Evolutionary conservation across 2,888 invertebrate species (phyloP).

Genomic region (Limenitis camilla): DNA sequence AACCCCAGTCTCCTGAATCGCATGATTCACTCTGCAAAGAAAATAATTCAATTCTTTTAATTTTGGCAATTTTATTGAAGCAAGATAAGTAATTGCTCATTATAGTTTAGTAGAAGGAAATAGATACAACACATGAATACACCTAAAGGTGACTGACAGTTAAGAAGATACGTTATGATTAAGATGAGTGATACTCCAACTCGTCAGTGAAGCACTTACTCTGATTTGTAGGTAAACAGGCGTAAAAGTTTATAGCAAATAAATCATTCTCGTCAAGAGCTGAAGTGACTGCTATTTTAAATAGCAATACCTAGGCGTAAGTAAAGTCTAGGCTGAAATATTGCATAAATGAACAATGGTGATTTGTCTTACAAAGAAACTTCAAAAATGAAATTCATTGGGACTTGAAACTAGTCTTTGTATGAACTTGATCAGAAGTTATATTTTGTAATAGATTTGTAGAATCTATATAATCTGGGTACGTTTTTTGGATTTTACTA

Average conservation of each 20-base stretch:
- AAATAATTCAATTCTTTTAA: neutral
- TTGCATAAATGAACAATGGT: too few relatives aligned
- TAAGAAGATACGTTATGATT: slow-evolving; percentile 8
- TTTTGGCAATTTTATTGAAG: too few relatives aligned
- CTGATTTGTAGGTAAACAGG: slow-evolving; percentile 41
- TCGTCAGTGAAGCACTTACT: slow-evolving; percentile 23
- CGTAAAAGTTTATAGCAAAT: slow-evolving; percentile 29
- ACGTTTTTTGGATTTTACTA: too few relatives aligned
- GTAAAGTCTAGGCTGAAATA: too few relatives aligned
- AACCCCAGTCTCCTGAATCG: slow-evolving; percentile 79
- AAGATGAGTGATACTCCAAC: slow-evolving; percentile 20
- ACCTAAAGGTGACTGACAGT: slow-evolving; percentile 1
- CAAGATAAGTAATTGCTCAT: neutral
- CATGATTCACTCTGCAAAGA: slow-evolving; percentile 82
- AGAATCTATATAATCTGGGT: too few relatives aligned
- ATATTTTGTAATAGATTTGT: neutral
- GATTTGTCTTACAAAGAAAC: too few relatives aligned
- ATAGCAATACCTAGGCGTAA: neutral
- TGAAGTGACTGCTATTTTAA: slow-evolving; percentile 14
- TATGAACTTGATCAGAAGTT: too few relatives aligned
- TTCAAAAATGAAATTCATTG: too few relatives aligned
- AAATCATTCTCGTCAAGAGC: slow-evolving; percentile 30
- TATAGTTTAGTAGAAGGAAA: neutral
- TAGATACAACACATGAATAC: neutral
- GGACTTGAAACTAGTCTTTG: too few relatives aligned